Evolutionary conservation across 2,888 invertebrate species (phyloP), one percentile per base, ranked within the genome.

Genomic region (Euplexia lucipara): DNA sequence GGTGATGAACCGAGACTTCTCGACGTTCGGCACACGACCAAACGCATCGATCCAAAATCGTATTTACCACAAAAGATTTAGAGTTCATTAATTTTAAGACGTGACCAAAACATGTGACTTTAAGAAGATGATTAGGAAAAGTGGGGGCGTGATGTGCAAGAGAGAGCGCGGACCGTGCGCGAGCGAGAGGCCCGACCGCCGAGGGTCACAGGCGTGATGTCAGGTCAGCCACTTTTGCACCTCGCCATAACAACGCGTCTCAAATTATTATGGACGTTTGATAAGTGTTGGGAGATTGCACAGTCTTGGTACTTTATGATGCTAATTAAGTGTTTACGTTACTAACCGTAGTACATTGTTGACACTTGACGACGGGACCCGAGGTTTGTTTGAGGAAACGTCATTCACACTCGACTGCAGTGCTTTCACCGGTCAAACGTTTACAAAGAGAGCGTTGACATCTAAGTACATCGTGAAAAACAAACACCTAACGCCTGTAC

Each of bases 171-270:
- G 73, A 71, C 73, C 78, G 79, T 60, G 91, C 75, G 88, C 75
- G 91, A 94, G 81, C 75, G 89, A 82, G 92, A 93, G 77, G 87
- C 71, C 76, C 75, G 82, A 80, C 84, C 82, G 80, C 84, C 85
- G 88, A 91, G 94, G 96, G 96, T 95, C 96, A 94, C 92, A 92
- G 88, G 93, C 95, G 96, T 95, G 96, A 95, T 95, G 95, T 94
- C 93, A 95, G 95, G 95, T 95, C 95, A 95, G 94, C 94, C 95
- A 95, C 95, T 95, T 95, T 95, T 95, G 95, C 94, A 95, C 95
- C 95, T 95, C 95, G 92, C 93, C 91, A 92, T 94, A 95, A 95
- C 95, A 95, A 95, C 94, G 95, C 94, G 95, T 94, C 94, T 95
- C 95, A 95, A 95, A 95, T 95, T 95, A 94, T 95, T 95, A 95